Conservation (phyloP, 2,113 vertebrate species). For the Isichthys henryi region DNA sequence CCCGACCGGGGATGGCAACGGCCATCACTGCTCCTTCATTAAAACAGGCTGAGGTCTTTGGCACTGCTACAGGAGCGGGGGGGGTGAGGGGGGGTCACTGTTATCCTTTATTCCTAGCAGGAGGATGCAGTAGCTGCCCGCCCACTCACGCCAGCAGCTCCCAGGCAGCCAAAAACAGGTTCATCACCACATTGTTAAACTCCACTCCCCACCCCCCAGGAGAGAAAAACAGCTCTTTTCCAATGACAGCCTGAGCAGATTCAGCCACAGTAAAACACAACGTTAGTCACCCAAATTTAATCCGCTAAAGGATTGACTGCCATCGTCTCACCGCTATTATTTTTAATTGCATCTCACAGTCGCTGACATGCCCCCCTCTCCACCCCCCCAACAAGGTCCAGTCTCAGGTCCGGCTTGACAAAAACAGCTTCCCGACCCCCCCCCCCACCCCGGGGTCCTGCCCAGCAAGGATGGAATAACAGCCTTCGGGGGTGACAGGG, state of each 20-base stretch:
- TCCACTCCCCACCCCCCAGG: background rate
- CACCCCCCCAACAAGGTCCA: background rate
- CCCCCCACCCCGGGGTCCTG: background rate
- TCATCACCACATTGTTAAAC: background rate
- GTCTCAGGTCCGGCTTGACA: background rate
- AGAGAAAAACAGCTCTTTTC: background rate
- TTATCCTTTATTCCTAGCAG: background rate
- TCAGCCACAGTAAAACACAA: background rate
- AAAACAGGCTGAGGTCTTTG: background rate
- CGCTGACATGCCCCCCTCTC: background rate
- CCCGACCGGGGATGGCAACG: background rate
- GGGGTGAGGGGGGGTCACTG: background rate
- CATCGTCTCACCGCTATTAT: background rate
- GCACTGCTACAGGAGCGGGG: background rate
- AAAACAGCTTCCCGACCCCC: background rate
- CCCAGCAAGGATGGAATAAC: background rate
- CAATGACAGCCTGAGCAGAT: background rate
- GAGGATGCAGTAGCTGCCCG: background rate
- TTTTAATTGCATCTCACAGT: background rate
- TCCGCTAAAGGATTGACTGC: background rate
- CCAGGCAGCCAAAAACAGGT: background rate
- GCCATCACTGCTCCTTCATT: background rate
- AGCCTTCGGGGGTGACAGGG: background rate
- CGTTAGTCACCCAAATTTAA: background rate
- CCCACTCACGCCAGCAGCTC: background rate